Evolutionary conservation across 2,113 vertebrate species (phyloP).

Genomic region (Solea senegalensis): DNA sequence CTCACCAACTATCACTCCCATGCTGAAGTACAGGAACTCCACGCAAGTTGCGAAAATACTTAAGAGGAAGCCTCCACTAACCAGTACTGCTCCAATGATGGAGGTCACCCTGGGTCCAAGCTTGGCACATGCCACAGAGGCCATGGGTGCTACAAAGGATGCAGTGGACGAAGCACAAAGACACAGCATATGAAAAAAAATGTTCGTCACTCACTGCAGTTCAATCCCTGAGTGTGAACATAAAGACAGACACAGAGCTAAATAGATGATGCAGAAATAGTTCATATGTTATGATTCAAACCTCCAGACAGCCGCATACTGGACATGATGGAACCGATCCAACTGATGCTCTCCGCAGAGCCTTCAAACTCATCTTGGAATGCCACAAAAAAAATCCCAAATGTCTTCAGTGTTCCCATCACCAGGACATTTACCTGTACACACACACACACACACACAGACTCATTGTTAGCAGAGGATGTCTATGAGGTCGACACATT

Average conservation of each 20-base stretch:
- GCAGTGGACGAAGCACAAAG: constrained; percentile 13
- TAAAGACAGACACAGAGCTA: not conserved
- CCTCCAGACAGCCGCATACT: constrained; percentile 90
- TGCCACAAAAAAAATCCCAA: constrained; percentile 93
- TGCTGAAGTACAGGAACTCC: constrained; percentile 90
- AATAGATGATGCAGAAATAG: not conserved
- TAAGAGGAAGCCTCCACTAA: constrained; percentile 86
- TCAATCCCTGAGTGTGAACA: not conserved
- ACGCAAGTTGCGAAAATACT: constrained; percentile 87
- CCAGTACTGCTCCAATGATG: constrained; percentile 82
- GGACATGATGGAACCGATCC: constrained; percentile 95
- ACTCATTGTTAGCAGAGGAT: no score
- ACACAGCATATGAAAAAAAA: not conserved
- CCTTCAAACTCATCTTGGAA: constrained; percentile 91
- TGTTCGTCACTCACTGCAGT: not conserved
- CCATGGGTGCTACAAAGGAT: constrained; percentile 83
- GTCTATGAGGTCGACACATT: no score
- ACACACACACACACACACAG: not conserved
- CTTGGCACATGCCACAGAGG: constrained; percentile 81
- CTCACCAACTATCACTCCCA: constrained; percentile 92
- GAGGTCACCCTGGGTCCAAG: constrained; percentile 84
- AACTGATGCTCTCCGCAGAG: constrained; percentile 88
- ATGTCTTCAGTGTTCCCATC: constrained; percentile 90
- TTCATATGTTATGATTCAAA: constrained; percentile 47
- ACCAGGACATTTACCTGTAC: constrained; percentile 90